Evolutionary conservation across 2,113 vertebrate genomes (phyloP), one percentile per base, ranked within the genome.

Genomic region (Chunga burmeisteri): DNA sequence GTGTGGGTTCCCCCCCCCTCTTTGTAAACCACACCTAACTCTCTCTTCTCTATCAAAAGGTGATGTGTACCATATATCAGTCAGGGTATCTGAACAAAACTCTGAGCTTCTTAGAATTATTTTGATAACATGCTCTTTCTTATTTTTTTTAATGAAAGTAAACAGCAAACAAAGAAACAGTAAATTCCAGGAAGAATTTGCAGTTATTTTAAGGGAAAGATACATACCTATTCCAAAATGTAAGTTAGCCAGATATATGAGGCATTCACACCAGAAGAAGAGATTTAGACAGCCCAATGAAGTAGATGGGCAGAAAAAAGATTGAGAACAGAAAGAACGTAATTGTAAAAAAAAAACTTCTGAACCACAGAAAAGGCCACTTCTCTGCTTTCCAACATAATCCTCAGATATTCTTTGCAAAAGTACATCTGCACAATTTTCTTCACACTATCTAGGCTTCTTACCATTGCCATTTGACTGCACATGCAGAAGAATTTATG

Each of bases 1-100:
- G 1, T n/a, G 52, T 40, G 7, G 16, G 2, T n/a, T 38, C 4
- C 7, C 50, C 25, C 34, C 47, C 29, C 2, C 5, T 8, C 10
- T 16, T 84, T 93, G 21, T 4, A 84, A 80, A 62, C 34, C 1
- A 5, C 4, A 19, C 40, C 68, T 65, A 59, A 40, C 22, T 74
- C 18, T 6, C 4, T 44, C 23, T 67, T 92, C 32, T 47, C 14
- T 14, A 29, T 42, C n/a, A 63, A 40, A 82, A 68, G 3, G 15
- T 65, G 2, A 36, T 63, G 16, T 36, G 8, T 71, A 50, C 5
- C 5, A 7, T 15, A 1, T 36, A 34, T 40, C 32, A 58, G 14
- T 36, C 23, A 38, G 16, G 3, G 3, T 59, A 71, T 5, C 26
- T 34, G 36, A 85, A 80, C 9, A 85, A 71, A 95, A 38, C 2